These are phyloP conservation scores for Marcusenius ussheri DNA, from an alignment of 2,113 vertebrate species.

Conservation along the genomic window DNA sequence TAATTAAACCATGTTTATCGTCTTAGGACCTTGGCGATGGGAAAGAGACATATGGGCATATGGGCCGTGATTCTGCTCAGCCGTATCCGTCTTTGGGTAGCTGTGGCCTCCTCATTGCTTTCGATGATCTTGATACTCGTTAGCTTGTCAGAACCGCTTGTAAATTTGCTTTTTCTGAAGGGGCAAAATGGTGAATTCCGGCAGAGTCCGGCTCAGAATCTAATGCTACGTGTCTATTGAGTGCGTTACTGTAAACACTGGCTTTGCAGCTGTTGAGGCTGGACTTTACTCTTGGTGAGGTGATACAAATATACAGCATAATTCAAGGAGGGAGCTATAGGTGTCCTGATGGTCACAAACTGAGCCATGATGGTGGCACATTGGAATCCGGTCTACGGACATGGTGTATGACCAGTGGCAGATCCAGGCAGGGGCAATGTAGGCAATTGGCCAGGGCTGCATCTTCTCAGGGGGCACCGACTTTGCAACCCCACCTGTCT, in stretches of 20 bases:
- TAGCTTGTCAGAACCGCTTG: background rate
- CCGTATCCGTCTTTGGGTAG: background rate
- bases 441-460: background rate
- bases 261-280: too few relatives aligned
- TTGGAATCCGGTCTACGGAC: background rate
- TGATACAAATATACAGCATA: background rate
- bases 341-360: background rate
- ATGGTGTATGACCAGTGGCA: background rate
- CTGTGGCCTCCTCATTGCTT: background rate
- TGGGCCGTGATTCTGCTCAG: background rate
- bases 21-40: constrained; percentile 35
- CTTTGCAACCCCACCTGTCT: background rate
- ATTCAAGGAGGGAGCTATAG: background rate
- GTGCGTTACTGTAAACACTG: background rate
- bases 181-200: background rate
- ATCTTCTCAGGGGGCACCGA: background rate
- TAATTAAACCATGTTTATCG: constrained; percentile 51
- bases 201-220: background rate
- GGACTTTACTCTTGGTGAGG: background rate
- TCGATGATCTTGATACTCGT: background rate
- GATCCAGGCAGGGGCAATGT: background rate
- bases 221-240: background rate
- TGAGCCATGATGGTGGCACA: background rate
- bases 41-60: constrained; percentile 33
- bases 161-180: background rate